Base-by-base conservation (phyloP, 2,113 vertebrate species). In the Apodemus speciosus region DNA sequence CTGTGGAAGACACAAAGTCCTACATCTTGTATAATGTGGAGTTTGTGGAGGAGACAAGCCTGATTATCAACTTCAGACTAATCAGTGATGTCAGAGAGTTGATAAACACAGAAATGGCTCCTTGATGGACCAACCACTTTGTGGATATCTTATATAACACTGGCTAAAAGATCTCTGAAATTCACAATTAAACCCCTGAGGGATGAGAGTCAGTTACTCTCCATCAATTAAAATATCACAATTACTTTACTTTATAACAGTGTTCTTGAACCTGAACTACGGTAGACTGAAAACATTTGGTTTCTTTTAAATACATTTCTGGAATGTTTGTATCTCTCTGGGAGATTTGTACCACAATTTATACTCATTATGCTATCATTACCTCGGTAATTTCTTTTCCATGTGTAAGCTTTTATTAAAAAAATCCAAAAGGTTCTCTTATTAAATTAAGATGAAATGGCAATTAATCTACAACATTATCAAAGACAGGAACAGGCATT, bases 361-460 rank as follows among this genome's bases (percentile, higher is more conserved):
- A 68, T 84, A 62, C 85, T 96, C 94, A 96, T 96, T 96, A 96
- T 85, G 60, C n/a, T 96, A 40, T 91, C 95, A 91, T 96, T 97
- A 94, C 88, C 87, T 95, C 92, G 94, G 93, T 96, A 96, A 96
- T 96, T 96, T 94, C 94, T 92, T 96, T 92, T 95, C 88, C 69
- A 94, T 66, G 58, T 83, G 43, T 35, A 62, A 76, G 40, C 53
- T 58, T 89, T 71, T 49, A 84, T 53, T 71, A 13, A 56, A 38
- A 51, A 38, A 85, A 75, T 11, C 80, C 30, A 64, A 92, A 81
- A 92, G 68, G 89, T 87, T 93, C 51, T 49, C 85, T 89, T 88
- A 94, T 94, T 97, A 97, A 97, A 96, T 93, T 91, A 79, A 95
- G 95, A 97, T 97, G 94, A 97, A 97, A 97, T 96, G 91, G 94